Percentiles rank a stretch among this genome's conserved stretches.
Conservation (phyloP, 2,797 vertebrate species). For the Sarcoramphus papa region DNA sequence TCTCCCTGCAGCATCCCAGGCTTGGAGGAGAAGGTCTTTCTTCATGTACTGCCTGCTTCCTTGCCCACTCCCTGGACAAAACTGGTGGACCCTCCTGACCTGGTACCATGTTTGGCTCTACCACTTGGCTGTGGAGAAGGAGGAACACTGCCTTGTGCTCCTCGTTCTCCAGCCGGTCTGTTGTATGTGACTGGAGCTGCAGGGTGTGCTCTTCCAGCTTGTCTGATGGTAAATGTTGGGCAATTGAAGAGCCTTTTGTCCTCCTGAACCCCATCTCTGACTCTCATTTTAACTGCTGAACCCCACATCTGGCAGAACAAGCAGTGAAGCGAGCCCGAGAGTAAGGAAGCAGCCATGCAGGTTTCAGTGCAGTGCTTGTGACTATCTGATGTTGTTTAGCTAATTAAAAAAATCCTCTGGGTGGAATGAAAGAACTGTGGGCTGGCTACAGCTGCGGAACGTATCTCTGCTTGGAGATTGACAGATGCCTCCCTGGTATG, state of each 20-base stretch:
- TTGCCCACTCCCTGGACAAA: background rate
- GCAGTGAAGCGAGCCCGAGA: fast-evolving
- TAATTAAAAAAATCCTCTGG: background rate
- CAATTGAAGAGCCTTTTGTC: background rate
- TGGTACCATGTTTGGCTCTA: background rate
- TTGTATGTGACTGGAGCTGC: background rate
- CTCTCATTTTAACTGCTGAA: background rate
- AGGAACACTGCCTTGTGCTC: fast-evolving
- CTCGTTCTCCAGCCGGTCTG: background rate
- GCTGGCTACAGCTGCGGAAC: background rate
- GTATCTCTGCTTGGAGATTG: background rate
- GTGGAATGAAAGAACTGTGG: background rate
- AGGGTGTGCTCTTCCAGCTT: background rate
- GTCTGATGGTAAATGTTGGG: background rate
- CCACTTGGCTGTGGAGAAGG: fast-evolving
- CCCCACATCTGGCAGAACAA: background rate
- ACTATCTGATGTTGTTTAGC: background rate
- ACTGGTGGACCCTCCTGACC: background rate
- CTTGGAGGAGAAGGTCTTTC: background rate
- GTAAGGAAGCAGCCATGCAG: background rate
- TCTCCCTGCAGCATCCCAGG: background rate
- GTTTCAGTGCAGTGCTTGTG: background rate
- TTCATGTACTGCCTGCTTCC: background rate
- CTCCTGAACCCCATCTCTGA: background rate
- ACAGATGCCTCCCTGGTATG: background rate